Conservation (phyloP, 2,888 invertebrate species). For the Diplazon laetatorius region DNA sequence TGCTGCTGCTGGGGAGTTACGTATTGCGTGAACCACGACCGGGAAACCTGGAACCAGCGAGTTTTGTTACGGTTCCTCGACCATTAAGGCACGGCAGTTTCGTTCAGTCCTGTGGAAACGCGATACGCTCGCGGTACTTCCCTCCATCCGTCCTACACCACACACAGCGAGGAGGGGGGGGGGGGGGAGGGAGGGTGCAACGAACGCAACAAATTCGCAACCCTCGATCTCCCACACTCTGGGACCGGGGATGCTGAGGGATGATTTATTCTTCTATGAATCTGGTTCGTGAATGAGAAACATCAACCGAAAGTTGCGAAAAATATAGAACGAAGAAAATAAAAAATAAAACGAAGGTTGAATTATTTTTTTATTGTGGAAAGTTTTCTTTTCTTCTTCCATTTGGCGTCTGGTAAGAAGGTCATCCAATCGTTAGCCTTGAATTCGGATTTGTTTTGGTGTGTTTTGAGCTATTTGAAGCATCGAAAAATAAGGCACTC, state of each 20-base stretch:
- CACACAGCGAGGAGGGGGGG: too few species aligned
- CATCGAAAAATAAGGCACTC: too few species aligned
- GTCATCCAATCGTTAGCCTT: too few species aligned
- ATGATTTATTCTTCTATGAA: conserved; percentile 11
- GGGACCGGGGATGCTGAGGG: conserved; percentile 16
- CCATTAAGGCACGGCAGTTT: conserved; percentile 69
- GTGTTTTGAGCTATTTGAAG: too few species aligned
- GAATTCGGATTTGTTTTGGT: too few species aligned
- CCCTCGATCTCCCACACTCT: too few species aligned
- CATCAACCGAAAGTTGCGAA: background rate
- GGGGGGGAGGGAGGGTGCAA: too few species aligned
- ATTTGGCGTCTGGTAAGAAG: too few species aligned
- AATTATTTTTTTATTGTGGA: background rate
- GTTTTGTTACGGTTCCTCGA: conserved; percentile 71
- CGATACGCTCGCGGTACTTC: conserved; percentile 73
- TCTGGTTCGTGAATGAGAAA: conserved; percentile 1
- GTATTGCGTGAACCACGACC: conserved; percentile 47
- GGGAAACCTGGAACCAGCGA: conserved; percentile 54
- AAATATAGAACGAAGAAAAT: too few species aligned
- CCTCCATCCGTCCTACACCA: too few species aligned
- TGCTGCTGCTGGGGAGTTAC: conserved; percentile 24
- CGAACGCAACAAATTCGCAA: too few species aligned
- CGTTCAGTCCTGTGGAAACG: conserved; percentile 79
- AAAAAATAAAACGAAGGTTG: background rate
- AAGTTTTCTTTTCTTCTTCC: too few species aligned